A percentile compares a stretch with the other conserved stretches of the same genome.
phyloP scores from a whole-genome alignment of 2,888 invertebrate genomes.

The Agrypnus murinus region DNA sequence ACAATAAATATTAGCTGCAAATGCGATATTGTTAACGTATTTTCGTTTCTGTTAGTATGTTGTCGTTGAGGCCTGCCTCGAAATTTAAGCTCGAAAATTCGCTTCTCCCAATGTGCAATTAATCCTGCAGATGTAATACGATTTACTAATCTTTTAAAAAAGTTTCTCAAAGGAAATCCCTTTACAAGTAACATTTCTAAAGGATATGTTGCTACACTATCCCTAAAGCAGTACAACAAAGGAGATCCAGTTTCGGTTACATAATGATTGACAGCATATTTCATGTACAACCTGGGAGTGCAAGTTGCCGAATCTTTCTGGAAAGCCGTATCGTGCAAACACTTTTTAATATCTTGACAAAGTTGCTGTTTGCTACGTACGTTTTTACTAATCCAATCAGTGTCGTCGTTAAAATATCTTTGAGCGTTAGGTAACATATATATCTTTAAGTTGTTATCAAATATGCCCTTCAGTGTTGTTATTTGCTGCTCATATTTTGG shows the following conservation, averaged over 20 bases:
- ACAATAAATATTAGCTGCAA: constrained; percentile 39
- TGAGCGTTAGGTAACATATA: constrained; percentile 56
- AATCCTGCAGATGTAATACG: constrained; percentile 63
- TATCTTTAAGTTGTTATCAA: constrained; percentile 57
- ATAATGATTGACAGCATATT: constrained; percentile 60
- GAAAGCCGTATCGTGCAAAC: constrained; percentile 57
- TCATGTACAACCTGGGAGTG: constrained; percentile 60
- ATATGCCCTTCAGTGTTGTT: constrained; percentile 56
- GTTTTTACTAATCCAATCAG: constrained; percentile 45
- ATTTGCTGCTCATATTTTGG: constrained; percentile 60
- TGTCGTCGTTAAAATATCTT: constrained; percentile 54
- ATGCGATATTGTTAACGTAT: constrained; percentile 18
- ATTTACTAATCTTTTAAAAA: constrained; percentile 60
- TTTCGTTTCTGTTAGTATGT: background rate
- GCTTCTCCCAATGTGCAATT: constrained; percentile 57
- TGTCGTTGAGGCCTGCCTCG: background rate
- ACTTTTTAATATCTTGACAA: constrained; percentile 56
- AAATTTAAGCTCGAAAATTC: constrained; percentile 50
- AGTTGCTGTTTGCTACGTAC: constrained; percentile 27
- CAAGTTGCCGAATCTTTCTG: constrained; percentile 59
- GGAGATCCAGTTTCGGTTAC: constrained; percentile 56
- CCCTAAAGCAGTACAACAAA: constrained; percentile 59
- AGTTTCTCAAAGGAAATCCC: constrained; percentile 63
- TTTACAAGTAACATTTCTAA: constrained; percentile 65
- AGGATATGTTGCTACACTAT: constrained; percentile 63